phyloP scores from a whole-genome alignment of 1,140 invertebrate genomes.

The Pararge aegeria region DNA sequence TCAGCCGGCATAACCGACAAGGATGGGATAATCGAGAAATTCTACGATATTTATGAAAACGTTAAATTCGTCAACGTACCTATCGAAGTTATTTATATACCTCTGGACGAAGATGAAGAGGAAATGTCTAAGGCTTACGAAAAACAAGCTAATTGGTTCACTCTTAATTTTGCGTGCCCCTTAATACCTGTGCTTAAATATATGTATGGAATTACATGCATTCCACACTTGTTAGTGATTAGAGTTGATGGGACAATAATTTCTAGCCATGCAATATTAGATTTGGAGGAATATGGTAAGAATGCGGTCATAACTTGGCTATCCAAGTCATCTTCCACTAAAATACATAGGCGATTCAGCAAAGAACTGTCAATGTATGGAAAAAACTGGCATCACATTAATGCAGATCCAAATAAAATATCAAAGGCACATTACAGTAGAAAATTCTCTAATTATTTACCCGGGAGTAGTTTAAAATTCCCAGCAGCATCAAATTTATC shows the following conservation, averaged over 20 bases:
- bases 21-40: constrained; percentile 50
- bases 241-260: constrained; percentile 48
- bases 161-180: constrained; percentile 50
- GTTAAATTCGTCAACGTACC: constrained; percentile 55
- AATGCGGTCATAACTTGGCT: constrained; percentile 65
- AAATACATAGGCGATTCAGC: constrained; percentile 42
- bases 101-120: constrained; percentile 52
- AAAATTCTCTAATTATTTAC: constrained; percentile 32
- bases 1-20: constrained; percentile 49
- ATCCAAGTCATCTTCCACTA: constrained; percentile 19
- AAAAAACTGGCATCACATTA: constrained; percentile 45
- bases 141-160: constrained; percentile 68
- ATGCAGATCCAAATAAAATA: constrained; percentile 10
- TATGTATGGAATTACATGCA: constrained; percentile 53
- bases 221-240: constrained; percentile 51
- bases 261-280: constrained; percentile 45
- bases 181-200: constrained; percentile 47
- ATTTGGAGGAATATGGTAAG: constrained; percentile 58
- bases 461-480: background rate
- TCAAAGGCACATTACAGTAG: constrained; percentile 38
- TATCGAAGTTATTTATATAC: constrained; percentile 67
- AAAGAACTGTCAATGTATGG: constrained; percentile 53
- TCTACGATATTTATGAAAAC: constrained; percentile 62
- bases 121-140: constrained; percentile 44
- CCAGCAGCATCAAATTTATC: background rate